These are phyloP conservation scores for Drosophila dives DNA, from an alignment of 2,888 invertebrate species.

Conservation along the genomic window DNA sequence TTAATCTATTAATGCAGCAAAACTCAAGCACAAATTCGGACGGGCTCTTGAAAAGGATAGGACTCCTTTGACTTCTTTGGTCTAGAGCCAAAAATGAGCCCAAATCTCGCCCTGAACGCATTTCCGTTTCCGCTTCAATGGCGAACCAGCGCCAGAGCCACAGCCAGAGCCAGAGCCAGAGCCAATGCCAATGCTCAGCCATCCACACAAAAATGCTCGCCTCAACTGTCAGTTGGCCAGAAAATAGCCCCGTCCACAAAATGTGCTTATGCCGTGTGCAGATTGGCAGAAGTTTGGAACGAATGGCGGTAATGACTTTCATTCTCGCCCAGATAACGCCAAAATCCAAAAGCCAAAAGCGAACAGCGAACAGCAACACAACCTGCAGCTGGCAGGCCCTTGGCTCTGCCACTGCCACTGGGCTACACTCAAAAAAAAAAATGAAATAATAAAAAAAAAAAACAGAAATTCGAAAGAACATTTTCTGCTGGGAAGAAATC, in stretches of 20 bases:
- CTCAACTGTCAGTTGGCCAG: neutral
- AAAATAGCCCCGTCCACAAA: constrained; percentile 20
- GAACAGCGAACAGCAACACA: constrained; percentile 25
- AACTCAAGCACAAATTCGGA: constrained; percentile 13
- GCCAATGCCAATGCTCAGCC: constrained; percentile 11
- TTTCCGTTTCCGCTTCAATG: constrained; percentile 80
- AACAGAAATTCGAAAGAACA: neutral
- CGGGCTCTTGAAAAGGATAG: constrained; percentile 4
- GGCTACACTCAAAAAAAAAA: neutral
- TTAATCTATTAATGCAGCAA: constrained; percentile 73
- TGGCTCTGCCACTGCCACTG: neutral
- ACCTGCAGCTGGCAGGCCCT: constrained; percentile 37
- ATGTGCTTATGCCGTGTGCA: constrained; percentile 49
- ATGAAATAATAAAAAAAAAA: neutral
- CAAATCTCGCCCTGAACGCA: constrained; percentile 49
- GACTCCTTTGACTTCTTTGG: constrained; percentile 14
- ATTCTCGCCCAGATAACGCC: constrained; percentile 78
- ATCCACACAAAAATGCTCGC: constrained; percentile 1
- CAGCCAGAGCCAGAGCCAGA: constrained; percentile 6
- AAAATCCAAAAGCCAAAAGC: constrained; percentile 23
- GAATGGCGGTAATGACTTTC: constrained; percentile 82
- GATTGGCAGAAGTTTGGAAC: constrained; percentile 64
- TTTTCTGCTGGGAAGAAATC: neutral
- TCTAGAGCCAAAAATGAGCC: constrained; percentile 4
- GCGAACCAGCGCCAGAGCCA: constrained; percentile 28